phyloP scores from a whole-genome alignment of 2,888 invertebrate genomes.

The Drosophila mulleri region DNA sequence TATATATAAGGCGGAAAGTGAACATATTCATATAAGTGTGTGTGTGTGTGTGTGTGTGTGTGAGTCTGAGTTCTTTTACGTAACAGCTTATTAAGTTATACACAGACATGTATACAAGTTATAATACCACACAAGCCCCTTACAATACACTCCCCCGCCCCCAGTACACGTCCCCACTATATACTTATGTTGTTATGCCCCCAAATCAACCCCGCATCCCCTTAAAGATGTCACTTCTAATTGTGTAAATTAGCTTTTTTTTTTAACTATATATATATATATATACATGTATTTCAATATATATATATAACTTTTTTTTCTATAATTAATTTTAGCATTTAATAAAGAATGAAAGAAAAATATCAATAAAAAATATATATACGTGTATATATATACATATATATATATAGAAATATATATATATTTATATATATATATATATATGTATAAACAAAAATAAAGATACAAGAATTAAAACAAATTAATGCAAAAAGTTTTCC shows the following conservation, averaged over 20 bases:
- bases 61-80: slow-evolving; percentile 11
- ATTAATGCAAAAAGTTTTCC: slow-evolving; percentile 55
- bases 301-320: slow-evolving; percentile 36
- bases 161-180: slow-evolving; percentile 12
- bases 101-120: slow-evolving; percentile 13
- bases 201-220: background rate
- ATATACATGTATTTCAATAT: background rate
- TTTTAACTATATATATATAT: slow-evolving; percentile 19
- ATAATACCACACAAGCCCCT: slow-evolving; percentile 1
- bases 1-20: slow-evolving; percentile 12
- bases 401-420: slow-evolving; percentile 37
- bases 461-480: slow-evolving; percentile 44
- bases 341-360: slow-evolving; percentile 53
- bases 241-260: slow-evolving; percentile 62
- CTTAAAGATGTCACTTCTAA: slow-evolving; percentile 40
- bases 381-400: slow-evolving; percentile 24
- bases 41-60: slow-evolving; percentile 8
- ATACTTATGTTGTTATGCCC: slow-evolving; percentile 44
- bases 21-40: slow-evolving; percentile 1
- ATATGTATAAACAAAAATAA: slow-evolving; percentile 33
- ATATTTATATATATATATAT: slow-evolving; percentile 27
- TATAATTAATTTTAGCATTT: slow-evolving; percentile 72
- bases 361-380: slow-evolving; percentile 45
- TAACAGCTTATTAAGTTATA: slow-evolving; percentile 26
- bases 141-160: background rate